Conservation (phyloP, 2,888 invertebrate species). For the Ectemnius continuus region DNA sequence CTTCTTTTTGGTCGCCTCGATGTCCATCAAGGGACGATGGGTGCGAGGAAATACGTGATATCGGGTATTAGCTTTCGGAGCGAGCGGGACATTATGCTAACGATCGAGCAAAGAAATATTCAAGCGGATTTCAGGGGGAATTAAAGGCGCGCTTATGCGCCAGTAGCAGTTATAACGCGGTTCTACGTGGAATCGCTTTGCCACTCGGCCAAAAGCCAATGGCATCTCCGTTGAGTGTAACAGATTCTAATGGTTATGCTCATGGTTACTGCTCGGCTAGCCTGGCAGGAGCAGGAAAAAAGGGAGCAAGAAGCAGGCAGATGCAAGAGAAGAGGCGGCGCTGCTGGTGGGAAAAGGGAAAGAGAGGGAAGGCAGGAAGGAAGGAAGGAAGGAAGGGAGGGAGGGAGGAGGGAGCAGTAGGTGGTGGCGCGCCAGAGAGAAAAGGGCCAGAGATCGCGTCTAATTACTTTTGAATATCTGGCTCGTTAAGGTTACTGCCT, state of each 20-base stretch:
- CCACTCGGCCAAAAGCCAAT: slow-evolving; percentile 40
- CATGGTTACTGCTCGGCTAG: slow-evolving; percentile 60
- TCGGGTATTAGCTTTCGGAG: slow-evolving; percentile 20
- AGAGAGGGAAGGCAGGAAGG: too few species aligned
- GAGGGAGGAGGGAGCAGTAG: slow-evolving; percentile 4
- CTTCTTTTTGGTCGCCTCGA: slow-evolving; percentile 22
- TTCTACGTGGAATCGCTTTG: slow-evolving; percentile 11
- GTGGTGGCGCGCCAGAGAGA: neutral
- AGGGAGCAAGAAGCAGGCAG: too few species aligned
- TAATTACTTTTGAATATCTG: slow-evolving; percentile 70
- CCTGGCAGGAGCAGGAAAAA: too few species aligned
- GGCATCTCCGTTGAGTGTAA: slow-evolving; percentile 61
- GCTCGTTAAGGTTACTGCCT: slow-evolving; percentile 48
- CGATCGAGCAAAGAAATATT: slow-evolving; percentile 41
- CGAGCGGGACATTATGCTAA: slow-evolving; percentile 48
- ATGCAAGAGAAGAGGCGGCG: neutral
- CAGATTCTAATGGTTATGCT: slow-evolving; percentile 75
- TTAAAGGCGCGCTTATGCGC: slow-evolving; percentile 46
- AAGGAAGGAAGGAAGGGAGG: neutral
- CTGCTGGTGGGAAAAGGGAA: neutral
- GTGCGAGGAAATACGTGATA: slow-evolving; percentile 11
- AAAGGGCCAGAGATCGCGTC: slow-evolving; percentile 45
- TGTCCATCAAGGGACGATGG: slow-evolving; percentile 8
- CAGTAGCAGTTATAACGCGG: slow-evolving; percentile 4
- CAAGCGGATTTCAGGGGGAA: slow-evolving; percentile 42